Evolutionary conservation across 2,888 invertebrate species (phyloP), one percentile per base, ranked within the genome.

Genomic region (Antheraea yamamai): DNA sequence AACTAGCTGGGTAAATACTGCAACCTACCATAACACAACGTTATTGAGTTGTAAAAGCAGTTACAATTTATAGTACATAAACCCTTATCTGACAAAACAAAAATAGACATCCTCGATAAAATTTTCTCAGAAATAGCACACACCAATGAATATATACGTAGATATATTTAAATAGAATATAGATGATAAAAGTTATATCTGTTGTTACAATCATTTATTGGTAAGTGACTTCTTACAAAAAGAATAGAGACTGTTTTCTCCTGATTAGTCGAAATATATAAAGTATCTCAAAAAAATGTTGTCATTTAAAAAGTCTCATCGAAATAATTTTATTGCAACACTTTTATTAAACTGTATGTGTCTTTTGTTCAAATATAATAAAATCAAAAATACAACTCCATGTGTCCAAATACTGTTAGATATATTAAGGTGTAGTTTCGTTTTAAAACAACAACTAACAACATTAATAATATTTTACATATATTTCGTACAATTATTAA

Each of bases 11-110:
- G 2, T 20, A 23, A 23, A 61, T n/a, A 10, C 14, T 23, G n/a
- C n/a, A 3, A 23, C 10, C 35, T 23, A 66, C 30, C 16, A 30
- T 30, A 16, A 66, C 26, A 14, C 26, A 16, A 16, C 6, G 10
- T 66, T 30, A 30, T 66, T 30, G 64, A 66, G 64, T 26, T 30
- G 64, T 66, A 66, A 66, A 66, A 66, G 64, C 64, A 26, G 64
- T 66, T 30, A 16, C 64, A 66, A 16, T 66, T 66, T 66, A 66
- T 66, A 66, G 64, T 30, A 8, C 64, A 66, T 66, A 66, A 66
- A 66, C 26, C 64, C 64, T 30, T 66, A 16, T 66, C 64, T 26
- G 26, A 66, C 26, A 66, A 66, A 1, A 30, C 20, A 30, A 66
- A 66, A 66, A 66, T 66, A 66, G 30, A 66, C 61, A 66, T 4